Evolutionary conservation across 2,888 invertebrate genomes (phyloP), one percentile per base, ranked within the genome.

Genomic region (Aleiodes leptofemur): DNA sequence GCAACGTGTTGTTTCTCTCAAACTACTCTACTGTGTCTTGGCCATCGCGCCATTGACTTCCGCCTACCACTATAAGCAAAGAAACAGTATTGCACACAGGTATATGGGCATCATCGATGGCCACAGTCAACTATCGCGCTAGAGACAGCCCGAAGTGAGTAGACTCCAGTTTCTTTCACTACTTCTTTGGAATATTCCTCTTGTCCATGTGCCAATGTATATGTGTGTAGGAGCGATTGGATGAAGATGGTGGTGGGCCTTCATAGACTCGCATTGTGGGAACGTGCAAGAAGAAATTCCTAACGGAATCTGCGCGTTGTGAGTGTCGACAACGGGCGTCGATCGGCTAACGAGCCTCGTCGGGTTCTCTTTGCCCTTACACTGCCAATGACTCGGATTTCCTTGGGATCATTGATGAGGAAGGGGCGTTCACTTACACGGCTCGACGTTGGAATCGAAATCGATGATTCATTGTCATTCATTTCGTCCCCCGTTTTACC

Each of bases 261-360:
- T 79, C 74, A 76, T 74, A 55, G 74, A 61, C 56, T 72, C 51
- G 64, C 55, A 79, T 84, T 83, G 81, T 81, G 81, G 82, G 82
- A 84, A 83, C 82, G 80, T 77, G 66, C 74, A 80, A 43, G 80
- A 81, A 81, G 82, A 83, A 84, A 86, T 86, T 85, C 85, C 86
- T 86, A 86, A 86, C 85, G 85, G 85, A 83, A 83, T 82, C 79
- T 61, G 79, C 78, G 80, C 79, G 79, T 80, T 81, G 56, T 76
- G 80, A 82, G 81, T 77, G 78, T 78, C 78, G 77, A 77, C 76
- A 76, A 72, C 76, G 76, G 76, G 76, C 76, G 76, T 76, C 72
- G 76, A 76, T 72, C 72, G 59, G 72, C 72, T 76, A 75, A 73
- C 75, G 79, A 79, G 74, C 70, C 74, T 51, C 69, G 69, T 34